Evolutionary conservation across 2,113 vertebrate species (phyloP).

Genomic region (Lepus timidus): DNA sequence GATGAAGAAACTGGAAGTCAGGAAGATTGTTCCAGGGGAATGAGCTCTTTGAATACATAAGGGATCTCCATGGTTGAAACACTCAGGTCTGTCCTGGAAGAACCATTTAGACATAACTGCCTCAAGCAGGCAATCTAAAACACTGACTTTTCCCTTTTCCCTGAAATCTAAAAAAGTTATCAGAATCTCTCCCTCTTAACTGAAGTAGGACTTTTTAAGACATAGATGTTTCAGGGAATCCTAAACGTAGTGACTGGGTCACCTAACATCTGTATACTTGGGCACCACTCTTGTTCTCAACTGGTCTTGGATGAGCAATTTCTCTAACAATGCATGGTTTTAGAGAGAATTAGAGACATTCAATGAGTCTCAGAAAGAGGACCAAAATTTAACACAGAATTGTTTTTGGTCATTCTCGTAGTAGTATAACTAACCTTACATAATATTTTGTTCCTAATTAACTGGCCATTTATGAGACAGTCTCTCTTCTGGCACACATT

Average conservation of each 20-base stretch:
- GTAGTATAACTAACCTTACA: background rate
- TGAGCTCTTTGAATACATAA: background rate
- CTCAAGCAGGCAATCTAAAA: background rate
- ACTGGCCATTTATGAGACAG: conserved; percentile 31
- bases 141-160: background rate
- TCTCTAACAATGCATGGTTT: background rate
- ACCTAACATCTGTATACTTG: background rate
- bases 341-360: background rate
- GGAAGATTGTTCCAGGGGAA: background rate
- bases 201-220: conserved; percentile 2
- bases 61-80: background rate
- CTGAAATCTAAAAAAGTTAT: conserved; percentile 10
- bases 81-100: background rate
- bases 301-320: background rate
- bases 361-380: background rate
- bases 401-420: conserved; percentile 22
- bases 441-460: conserved; percentile 56
- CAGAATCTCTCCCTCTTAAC: background rate
- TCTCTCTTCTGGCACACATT: conserved; percentile 44
- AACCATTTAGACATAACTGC: background rate
- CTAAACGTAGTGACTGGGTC: background rate
- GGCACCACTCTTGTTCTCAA: background rate
- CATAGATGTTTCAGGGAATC: background rate
- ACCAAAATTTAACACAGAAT: conserved; percentile 28
- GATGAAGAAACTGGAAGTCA: background rate